Evolutionary conservation across 2,113 vertebrate species (phyloP), one percentile per base, ranked within the genome.

Genomic region (Hydrolagus affinis): DNA sequence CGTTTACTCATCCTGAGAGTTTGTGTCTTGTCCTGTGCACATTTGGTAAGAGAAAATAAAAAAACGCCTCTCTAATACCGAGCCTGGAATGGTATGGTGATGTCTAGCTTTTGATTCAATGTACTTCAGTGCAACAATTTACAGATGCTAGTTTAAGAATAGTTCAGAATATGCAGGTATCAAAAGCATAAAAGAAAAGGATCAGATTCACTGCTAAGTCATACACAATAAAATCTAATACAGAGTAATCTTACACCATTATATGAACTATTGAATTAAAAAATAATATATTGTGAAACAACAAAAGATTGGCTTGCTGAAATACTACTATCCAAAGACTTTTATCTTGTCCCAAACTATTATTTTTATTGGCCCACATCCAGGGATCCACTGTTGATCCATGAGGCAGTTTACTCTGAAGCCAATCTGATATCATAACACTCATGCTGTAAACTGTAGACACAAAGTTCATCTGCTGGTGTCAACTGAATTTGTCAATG

Each of bases 291-390:
- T 23, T 76, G 30, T 8, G 14, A 83, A 44, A 66, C 30, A 28
- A 64, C 8, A 60, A 59, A 23, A 60, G 11, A 60, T 6, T 77
- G n/a, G n/a, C 8, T 14, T 28, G 57, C n/a, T 25, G 32, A 77
- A 44, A 77, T 11, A 60, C n/a, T 60, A 11, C 15, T 60, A 77
- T 59, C 8, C n/a, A 59, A 76, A 76, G 19, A 59, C 23, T 77
- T 77, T 59, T 77, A 77, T 23, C 75, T 77, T 77, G 75, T 21
- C 19, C 56, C n/a, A 14, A 77, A 77, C 11, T 77, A 77, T 77
- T 60, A 12, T 75, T 70, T 77, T 77, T 23, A 77, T 21, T 77
- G 21, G 12, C 57, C n/a, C 56, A 60, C 44, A 77, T 60, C 57
- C 57, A 60, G 12, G 60, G 25, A 77, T 77, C 60, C 25, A n/a